Conservation (phyloP, 2,113 vertebrate species). For the Blennius ocellaris region DNA sequence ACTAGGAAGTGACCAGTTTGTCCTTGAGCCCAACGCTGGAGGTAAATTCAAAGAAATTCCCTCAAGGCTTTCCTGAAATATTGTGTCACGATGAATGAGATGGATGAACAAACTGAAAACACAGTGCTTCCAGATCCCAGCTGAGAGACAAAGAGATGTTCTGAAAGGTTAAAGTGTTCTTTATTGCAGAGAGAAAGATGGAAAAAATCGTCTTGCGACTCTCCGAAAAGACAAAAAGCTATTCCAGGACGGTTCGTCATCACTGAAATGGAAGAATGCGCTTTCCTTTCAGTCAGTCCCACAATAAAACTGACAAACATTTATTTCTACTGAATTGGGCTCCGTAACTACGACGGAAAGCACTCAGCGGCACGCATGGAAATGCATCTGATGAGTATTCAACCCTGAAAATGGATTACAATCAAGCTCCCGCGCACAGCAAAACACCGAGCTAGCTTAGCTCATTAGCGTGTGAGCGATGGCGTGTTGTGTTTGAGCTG, state of each 20-base stretch:
- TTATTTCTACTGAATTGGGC: background rate
- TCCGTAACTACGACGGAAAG: background rate
- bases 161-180: too few relatives aligned
- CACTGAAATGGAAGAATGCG: slow-evolving; percentile 1
- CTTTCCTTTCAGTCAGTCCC: slow-evolving; percentile 2
- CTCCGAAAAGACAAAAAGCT: too few relatives aligned
- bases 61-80: too few relatives aligned
- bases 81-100: too few relatives aligned
- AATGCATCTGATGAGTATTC: slow-evolving; percentile 20
- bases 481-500: slow-evolving; percentile 49
- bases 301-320: slow-evolving; percentile 15
- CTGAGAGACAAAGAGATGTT: too few relatives aligned
- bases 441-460: slow-evolving; percentile 24
- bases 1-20: too few relatives aligned
- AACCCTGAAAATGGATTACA: slow-evolving; percentile 20
- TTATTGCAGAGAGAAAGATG: too few relatives aligned
- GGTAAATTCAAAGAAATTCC: too few relatives aligned
- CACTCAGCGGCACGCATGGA: background rate
- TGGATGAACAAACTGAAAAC: too few relatives aligned
- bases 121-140: too few relatives aligned
- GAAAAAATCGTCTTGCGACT: too few relatives aligned
- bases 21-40: too few relatives aligned
- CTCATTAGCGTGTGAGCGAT: slow-evolving; percentile 63
- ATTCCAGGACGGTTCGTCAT: background rate
- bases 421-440: background rate